These are phyloP conservation scores for Drosophila vallismaia DNA, from an alignment of 2,888 invertebrate species.

Conservation along the genomic window DNA sequence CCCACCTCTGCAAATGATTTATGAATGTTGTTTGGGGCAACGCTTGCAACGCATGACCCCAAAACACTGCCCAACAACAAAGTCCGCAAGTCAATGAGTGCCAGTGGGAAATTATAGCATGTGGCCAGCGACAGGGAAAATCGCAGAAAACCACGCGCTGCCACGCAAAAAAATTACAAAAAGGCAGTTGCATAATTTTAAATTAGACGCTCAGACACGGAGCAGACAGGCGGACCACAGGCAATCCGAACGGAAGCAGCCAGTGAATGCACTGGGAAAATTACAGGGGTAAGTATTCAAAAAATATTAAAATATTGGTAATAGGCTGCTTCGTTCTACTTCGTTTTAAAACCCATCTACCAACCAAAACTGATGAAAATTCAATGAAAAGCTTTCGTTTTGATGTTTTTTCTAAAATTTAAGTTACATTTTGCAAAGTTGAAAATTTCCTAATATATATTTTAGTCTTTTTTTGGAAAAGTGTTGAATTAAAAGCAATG, in stretches of 20 bases:
- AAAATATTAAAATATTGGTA: too few relatives aligned
- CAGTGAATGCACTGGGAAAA: constrained; percentile 1
- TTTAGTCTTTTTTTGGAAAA: neutral
- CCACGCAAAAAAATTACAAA: constrained; percentile 23
- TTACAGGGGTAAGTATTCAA: neutral
- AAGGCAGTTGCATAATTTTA: constrained; percentile 75
- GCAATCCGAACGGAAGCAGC: constrained; percentile 35
- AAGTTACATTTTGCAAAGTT: too few relatives aligned
- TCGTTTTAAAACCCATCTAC: too few relatives aligned
- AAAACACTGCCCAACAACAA: constrained; percentile 55
- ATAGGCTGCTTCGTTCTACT: too few relatives aligned
- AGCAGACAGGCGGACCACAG: constrained; percentile 57
- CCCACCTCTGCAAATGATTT: constrained; percentile 62
- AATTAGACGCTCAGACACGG: constrained; percentile 76
- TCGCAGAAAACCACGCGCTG: constrained; percentile 15
- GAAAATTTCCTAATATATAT: neutral
- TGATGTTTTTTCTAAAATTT: too few relatives aligned
- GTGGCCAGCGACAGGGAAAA: constrained; percentile 17
- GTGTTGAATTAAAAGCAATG: neutral
- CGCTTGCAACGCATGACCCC: constrained; percentile 73
- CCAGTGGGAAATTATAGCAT: constrained; percentile 56
- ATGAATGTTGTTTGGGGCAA: constrained; percentile 72
- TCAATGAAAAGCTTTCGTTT: too few relatives aligned
- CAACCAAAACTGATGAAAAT: too few relatives aligned
- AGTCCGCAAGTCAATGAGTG: constrained; percentile 68